phyloP scores from a whole-genome alignment of 37 sponge, comb jelly and placozoan genomes.

The Agelas oroides region DNA sequence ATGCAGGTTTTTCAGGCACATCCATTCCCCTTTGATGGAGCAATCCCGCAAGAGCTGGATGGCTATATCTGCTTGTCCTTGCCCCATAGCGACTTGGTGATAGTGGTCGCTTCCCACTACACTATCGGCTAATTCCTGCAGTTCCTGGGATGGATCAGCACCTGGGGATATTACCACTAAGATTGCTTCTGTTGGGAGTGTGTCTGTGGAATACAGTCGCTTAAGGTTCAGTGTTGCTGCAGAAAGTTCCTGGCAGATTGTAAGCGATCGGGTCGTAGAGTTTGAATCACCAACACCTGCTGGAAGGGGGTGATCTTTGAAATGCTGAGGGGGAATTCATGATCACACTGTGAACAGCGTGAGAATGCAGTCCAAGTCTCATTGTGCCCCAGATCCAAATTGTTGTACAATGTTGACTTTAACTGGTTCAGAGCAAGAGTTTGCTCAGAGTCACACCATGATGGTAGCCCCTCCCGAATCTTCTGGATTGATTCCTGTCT shows the following conservation, averaged over 20 bases:
- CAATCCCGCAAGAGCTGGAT: slow-evolving; percentile 84
- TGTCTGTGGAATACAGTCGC: slow-evolving; percentile 76
- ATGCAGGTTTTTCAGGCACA: slow-evolving; percentile 98
- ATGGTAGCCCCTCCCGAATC: slow-evolving; percentile 65
- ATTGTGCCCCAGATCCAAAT: slow-evolving; percentile 70
- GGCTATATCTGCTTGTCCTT: slow-evolving; percentile 91
- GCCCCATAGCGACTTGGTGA: slow-evolving; percentile 98
- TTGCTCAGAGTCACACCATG: slow-evolving; percentile 85
- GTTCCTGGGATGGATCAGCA: slow-evolving; percentile 96
- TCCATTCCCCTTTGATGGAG: slow-evolving; percentile 90
- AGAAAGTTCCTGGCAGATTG: slow-evolving; percentile 86
- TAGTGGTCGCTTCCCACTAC: slow-evolving; percentile 83
- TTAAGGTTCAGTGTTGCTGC: slow-evolving; percentile 82
- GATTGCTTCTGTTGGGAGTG: slow-evolving; percentile 75
- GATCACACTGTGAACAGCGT: slow-evolving; percentile 85
- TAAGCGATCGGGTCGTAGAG: slow-evolving; percentile 95
- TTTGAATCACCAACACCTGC: slow-evolving; percentile 86
- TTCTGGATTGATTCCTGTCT: slow-evolving; percentile 69
- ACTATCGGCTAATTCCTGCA: slow-evolving; percentile 90
- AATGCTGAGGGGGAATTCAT: slow-evolving; percentile 82
- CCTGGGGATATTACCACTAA: slow-evolving; percentile 96
- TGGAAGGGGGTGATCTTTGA: slow-evolving; percentile 90
- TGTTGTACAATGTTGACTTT: slow-evolving; percentile 66
- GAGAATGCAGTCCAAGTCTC: slow-evolving; percentile 83
- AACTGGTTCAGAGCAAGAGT: slow-evolving; percentile 56